Base-by-base conservation (phyloP, 2,797 vertebrate species). In the Ambastaia sidthimunki region DNA sequence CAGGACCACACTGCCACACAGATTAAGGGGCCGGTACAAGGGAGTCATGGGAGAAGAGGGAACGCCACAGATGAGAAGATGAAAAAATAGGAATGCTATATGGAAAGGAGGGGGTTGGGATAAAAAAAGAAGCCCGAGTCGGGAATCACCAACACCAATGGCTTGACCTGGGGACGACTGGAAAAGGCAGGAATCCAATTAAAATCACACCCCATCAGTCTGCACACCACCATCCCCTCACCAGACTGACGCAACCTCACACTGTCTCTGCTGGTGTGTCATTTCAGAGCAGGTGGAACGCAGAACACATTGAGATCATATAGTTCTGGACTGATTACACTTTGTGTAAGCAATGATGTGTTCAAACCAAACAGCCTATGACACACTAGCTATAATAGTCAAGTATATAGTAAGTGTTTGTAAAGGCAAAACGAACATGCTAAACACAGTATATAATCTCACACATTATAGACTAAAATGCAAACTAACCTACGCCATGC, bases 91-190 rank as follows among this genome's bases (percentile, higher is more conserved):
- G 70, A 71, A 31, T 78, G 54, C 59, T 79, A n/a, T 79, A n/a
- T 28, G 23, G 81, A 86, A 87, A 83, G 71, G 50, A 59, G 84
- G 84, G 87, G 76, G 82, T 71, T 74, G 63, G 88, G 87, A 91
- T 91, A 84, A 93, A 93, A 93, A 93, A 92, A 90, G 88, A 89
- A 89, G 84, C 85, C 81, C 55, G 85, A 90, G 86, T 88, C 87
- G 81, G 81, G 83, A 85, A 89, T 88, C 78, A 87, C 78, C 84
- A 86, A 80, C 89, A 89, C 86, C 86, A 82, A 82, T 87, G 86
- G 82, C 85, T 87, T 91, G 88, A 93, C 89, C 90, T 89, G 85
- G 83, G 86, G 87, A 90, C 28, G 85, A 83, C 83, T 74, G 82
- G 57, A 72, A 86, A 80, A 86, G 88, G 72, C 85, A 87, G 85